Conservation (phyloP, 2,113 vertebrate genomes). For the Pomatorhinus ruficollis region DNA sequence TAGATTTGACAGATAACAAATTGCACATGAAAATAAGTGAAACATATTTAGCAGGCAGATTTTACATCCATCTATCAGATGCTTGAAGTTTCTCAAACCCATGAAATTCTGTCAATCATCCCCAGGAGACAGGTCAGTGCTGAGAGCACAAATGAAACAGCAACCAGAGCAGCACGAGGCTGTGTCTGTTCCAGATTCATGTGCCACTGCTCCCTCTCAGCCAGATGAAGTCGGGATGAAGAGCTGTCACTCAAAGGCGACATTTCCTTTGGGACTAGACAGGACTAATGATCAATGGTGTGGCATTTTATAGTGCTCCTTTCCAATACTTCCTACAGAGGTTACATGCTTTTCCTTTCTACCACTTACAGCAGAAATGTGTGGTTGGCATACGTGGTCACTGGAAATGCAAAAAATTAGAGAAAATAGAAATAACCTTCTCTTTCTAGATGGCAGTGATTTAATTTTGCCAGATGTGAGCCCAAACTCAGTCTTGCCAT, state of each 20-base stretch:
- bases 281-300: rapidly evolving
- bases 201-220: background rate
- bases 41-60: background rate
- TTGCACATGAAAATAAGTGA: background rate
- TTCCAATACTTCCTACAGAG: background rate
- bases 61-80: background rate
- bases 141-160: background rate
- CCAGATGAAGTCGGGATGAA: background rate
- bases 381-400: background rate
- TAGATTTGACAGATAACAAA: background rate
- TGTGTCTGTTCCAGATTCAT: rapidly evolving
- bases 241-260: background rate
- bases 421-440: background rate
- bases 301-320: background rate
- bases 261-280: background rate
- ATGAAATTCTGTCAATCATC: background rate
- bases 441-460: background rate
- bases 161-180: background rate
- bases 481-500: background rate
- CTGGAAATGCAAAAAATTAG: background rate
- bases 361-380: background rate
- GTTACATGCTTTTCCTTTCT: background rate
- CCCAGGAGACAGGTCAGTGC: background rate
- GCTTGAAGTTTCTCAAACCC: background rate
- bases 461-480: slow-evolving; percentile 5